Evolutionary conservation across 1,140 invertebrate genomes (phyloP), one percentile per base, ranked within the genome.

Genomic region (Amphibalanus amphitrite): DNA sequence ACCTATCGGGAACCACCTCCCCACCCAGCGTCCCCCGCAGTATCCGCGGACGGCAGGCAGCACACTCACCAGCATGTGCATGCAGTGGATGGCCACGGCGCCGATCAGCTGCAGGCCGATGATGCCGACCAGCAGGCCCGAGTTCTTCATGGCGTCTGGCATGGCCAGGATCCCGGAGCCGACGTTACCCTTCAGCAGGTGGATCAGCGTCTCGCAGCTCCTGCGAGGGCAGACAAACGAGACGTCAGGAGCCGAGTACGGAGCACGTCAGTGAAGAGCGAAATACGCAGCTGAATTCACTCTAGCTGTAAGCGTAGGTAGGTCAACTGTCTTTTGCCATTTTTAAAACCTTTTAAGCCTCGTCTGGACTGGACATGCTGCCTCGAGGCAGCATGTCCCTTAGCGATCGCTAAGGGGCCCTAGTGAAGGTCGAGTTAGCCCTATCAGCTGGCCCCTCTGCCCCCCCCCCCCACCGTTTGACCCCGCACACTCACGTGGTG

Each of bases 141-240:
- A 81, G 88, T 92, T 81, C 85, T 86, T 80, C 76, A 93, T 89
- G 67, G 90, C 91, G 82, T 91, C 86, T 67, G 91, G 90, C 89
- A 93, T 92, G 69, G 89, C 88, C 74, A 91, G 78, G 73, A 91
- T 90, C 3, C 91, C 91, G 17, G 90, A 92, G 23, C 90, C 90
- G 76, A 92, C 88, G 78, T 91, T 91, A 28, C 89, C 89, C 82
- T 91, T 91, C 17, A 91, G 79, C 72, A 91, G 80, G 82, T 91
- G 89, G 69, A 91, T 86, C 78, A 90, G 82, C 0, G 90, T 90
- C 76, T 91, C 89, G 69, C 88, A 84, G 80, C 90, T 91, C n/a
- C 83, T 84, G 72, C n/a, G 38, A 6, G 26, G 29, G 6, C 6
- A 8, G 26, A 20, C 30, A 70, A 8, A 17, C 30, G 15, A 8